These are phyloP conservation scores for Nemopilema nomurai DNA, from an alignment of 30 jellyfish, hydroid and myxozoan species.

Conservation along the genomic window DNA sequence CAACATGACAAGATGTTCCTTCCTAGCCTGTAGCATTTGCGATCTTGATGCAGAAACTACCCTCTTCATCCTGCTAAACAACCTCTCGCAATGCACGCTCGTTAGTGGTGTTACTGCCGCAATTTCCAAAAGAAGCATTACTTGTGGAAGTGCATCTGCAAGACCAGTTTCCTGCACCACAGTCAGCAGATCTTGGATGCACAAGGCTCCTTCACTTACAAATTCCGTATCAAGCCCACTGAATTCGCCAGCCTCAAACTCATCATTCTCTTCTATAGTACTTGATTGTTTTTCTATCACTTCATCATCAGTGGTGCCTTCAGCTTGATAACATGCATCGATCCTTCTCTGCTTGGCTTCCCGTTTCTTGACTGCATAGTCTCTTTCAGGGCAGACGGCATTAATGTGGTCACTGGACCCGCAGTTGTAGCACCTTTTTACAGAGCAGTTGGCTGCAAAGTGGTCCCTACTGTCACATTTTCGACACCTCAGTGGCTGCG, in stretches of 20 bases:
- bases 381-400: constrained; percentile 1
- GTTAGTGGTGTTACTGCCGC: constrained; percentile 28
- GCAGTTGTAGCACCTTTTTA: constrained; percentile 11
- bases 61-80: too few relatives aligned
- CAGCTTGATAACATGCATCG: constrained; percentile 3
- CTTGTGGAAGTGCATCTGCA: constrained; percentile 49
- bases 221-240: background rate
- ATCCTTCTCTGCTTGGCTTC: background rate
- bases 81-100: constrained; percentile 33
- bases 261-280: background rate
- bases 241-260: constrained; percentile 4
- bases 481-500: background rate
- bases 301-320: background rate
- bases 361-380: background rate
- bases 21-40: too few relatives aligned
- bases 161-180: constrained; percentile 12
- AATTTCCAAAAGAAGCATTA: constrained; percentile 26
- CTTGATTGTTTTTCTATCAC: background rate
- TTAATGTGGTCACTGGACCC: background rate
- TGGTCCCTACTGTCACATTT: background rate
- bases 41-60: too few relatives aligned
- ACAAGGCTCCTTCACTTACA: background rate
- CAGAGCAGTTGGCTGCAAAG: constrained; percentile 6
- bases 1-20: too few relatives aligned
- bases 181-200: constrained; percentile 3